Evolutionary conservation across 2,888 invertebrate species (phyloP).

Genomic region (Diplazon laetatorius): DNA sequence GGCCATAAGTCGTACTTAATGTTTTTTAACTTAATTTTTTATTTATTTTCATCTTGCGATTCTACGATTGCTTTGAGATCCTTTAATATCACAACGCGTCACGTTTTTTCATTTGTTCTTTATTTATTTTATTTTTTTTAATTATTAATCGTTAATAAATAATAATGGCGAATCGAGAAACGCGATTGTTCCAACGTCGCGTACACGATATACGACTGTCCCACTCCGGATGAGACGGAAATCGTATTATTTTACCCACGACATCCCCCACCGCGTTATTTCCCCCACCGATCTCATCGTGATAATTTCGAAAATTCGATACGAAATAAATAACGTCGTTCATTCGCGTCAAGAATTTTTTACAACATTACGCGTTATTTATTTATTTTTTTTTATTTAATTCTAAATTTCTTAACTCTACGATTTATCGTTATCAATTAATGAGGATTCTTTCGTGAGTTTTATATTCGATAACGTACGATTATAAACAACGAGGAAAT

Average conservation of each 20-base stretch:
- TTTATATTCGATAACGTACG: slow-evolving; percentile 71
- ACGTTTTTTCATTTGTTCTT: no score
- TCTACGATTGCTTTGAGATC: slow-evolving; percentile 77
- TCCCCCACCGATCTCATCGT: neutral
- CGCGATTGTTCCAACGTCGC: slow-evolving; percentile 28
- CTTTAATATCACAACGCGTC: slow-evolving; percentile 76
- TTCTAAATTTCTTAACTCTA: no score
- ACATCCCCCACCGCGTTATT: neutral
- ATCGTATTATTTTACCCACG: slow-evolving; percentile 18
- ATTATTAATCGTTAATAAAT: slow-evolving; percentile 32
- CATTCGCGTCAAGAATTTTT: slow-evolving; percentile 46
- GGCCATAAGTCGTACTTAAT: slow-evolving; percentile 53
- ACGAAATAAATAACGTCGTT: slow-evolving; percentile 56
- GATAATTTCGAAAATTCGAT: slow-evolving; percentile 22
- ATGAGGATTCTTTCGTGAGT: slow-evolving; percentile 67
- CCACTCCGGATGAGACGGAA: slow-evolving; percentile 17
- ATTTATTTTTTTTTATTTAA: slow-evolving; percentile 33
- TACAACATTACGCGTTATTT: slow-evolving; percentile 50
- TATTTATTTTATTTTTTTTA: slow-evolving; percentile 26
- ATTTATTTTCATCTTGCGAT: slow-evolving; percentile 61
- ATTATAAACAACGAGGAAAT: slow-evolving; percentile 81
- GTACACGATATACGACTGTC: slow-evolving; percentile 26
- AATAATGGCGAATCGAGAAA: slow-evolving; percentile 29
- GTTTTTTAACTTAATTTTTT: slow-evolving; percentile 28
- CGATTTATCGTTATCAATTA: no score